Conservation (phyloP, 2,113 vertebrate genomes). For the Limnothrissa miodon region DNA sequence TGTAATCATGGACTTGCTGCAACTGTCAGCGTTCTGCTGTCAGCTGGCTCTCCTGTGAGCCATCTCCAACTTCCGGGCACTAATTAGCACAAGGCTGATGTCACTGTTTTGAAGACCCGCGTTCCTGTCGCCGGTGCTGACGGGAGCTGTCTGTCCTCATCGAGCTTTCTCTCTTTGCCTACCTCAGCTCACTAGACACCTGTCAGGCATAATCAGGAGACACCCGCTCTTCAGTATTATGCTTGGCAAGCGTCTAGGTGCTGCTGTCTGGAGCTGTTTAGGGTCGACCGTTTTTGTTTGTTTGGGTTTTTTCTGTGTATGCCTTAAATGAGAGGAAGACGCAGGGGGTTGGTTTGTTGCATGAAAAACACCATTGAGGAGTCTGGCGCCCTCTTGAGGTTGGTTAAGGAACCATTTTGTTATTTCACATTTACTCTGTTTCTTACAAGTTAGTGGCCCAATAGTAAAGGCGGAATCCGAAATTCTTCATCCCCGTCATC, state of each 20-base stretch:
- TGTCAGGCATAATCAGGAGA: neutral
- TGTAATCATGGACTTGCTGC: neutral
- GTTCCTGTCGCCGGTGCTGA: neutral
- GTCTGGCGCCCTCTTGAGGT: neutral
- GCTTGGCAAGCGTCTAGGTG: slow-evolving; percentile 13
- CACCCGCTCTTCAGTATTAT: neutral
- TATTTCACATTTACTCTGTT: neutral
- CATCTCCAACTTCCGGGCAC: neutral
- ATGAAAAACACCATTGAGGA: neutral
- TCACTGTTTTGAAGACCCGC: neutral
- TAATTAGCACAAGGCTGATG: neutral
- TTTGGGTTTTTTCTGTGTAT: neutral
- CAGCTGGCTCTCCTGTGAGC: slow-evolving; percentile 15
- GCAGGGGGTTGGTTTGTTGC: neutral
- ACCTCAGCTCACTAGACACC: slow-evolving; percentile 60
- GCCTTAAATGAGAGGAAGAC: neutral
- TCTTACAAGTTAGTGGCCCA: neutral
- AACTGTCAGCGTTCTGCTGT: slow-evolving; percentile 33
- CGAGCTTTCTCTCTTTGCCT: slow-evolving; percentile 60
- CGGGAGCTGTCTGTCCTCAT: slow-evolving; percentile 9
- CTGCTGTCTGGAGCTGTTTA: slow-evolving; percentile 26
- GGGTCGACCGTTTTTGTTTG: neutral
- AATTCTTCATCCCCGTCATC: neutral
- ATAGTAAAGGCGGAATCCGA: too few relatives aligned
- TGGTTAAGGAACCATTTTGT: neutral